Percentiles rank a stretch among this genome's conserved stretches.
These are phyloP conservation scores for Adelphocoris suturalis DNA, from an alignment of 2,888 invertebrate species.

Conservation along the genomic window DNA sequence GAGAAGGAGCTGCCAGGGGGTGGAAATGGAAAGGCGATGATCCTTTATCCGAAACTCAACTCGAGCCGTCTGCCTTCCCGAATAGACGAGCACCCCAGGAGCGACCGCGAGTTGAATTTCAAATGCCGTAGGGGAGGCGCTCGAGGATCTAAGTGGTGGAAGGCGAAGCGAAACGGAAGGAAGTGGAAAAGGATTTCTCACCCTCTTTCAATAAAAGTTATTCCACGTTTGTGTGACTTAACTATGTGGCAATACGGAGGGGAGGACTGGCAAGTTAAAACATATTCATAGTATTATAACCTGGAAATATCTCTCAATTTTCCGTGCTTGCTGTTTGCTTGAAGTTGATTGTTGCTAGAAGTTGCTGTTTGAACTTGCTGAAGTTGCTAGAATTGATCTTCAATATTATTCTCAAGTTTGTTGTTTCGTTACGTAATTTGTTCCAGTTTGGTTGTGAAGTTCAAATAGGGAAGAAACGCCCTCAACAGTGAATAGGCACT, in stretches of 20 bases:
- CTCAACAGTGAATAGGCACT: too few relatives aligned
- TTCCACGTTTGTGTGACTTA: neutral
- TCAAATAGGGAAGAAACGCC: too few relatives aligned
- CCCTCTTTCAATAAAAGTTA: constrained; percentile 34
- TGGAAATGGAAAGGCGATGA: constrained; percentile 22
- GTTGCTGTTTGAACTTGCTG: too few relatives aligned
- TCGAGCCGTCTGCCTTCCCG: constrained; percentile 4
- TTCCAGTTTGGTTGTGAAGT: too few relatives aligned
- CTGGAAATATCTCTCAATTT: too few relatives aligned
- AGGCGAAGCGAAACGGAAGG: constrained; percentile 31
- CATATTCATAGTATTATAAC: neutral
- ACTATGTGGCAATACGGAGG: neutral
- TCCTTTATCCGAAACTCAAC: neutral
- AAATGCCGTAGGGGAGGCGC: constrained; percentile 9
- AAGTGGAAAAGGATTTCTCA: neutral
- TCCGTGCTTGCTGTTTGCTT: too few relatives aligned
- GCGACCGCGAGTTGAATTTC: constrained; percentile 63
- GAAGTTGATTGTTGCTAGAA: too few relatives aligned
- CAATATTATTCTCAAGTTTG: too few relatives aligned
- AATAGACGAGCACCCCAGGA: constrained; percentile 45
- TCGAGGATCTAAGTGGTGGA: constrained; percentile 13
- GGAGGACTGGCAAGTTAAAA: neutral
- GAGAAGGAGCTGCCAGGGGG: neutral
- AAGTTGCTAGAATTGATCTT: too few relatives aligned
- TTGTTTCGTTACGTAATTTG: too few relatives aligned